Evolutionary conservation across 2,113 vertebrate genomes (phyloP), one percentile per base, ranked within the genome.

Genomic region (Melanerpes formicivorus): DNA sequence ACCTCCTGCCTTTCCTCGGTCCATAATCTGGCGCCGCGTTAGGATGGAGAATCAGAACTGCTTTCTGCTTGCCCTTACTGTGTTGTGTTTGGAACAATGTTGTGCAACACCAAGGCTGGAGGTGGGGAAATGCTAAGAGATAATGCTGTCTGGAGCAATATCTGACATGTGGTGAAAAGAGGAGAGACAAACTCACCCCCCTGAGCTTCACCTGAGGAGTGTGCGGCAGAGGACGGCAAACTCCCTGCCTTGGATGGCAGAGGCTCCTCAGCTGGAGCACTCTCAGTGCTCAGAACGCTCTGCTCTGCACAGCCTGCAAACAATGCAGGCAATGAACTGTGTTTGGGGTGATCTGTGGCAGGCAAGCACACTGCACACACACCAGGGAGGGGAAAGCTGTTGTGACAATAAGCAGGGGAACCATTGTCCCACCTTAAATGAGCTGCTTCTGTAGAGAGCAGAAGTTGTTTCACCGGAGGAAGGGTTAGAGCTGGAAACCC

Each of bases 131-230:
- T 92, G 91, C 40, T 94, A 95, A 97, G 94, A 96, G 95, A 95
- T 96, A 95, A 96, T 65, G 91, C 87, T 96, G 92, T 94, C 93
- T 79, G 66, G 59, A 96, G 70, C 90, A 95, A 97, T 96, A 86
- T 84, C 90, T 93, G 79, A 95, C 91, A 87, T 78, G 70, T 85
- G 89, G 86, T 83, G 89, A 89, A 94, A 87, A 79, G 1, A 91
- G 79, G 93, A 91, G 90, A 86, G 95, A 87, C 92, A 93, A 88
- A 87, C 80, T 91, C 60, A 91, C 63, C 90, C 88, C 80, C 56
- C 64, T 22, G 25, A 25, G n/a, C 62, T 79, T 96, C 3, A 0
- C 81, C 90, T 94, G 70, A 65, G 79, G 75, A 92, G 80, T 87
- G 90, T 88, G 59, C 93, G 66, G 85, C 76, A 55, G 77, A 85